Evolutionary conservation across 2,113 vertebrate genomes (phyloP).

Genomic region (Struthidea cinerea): DNA sequence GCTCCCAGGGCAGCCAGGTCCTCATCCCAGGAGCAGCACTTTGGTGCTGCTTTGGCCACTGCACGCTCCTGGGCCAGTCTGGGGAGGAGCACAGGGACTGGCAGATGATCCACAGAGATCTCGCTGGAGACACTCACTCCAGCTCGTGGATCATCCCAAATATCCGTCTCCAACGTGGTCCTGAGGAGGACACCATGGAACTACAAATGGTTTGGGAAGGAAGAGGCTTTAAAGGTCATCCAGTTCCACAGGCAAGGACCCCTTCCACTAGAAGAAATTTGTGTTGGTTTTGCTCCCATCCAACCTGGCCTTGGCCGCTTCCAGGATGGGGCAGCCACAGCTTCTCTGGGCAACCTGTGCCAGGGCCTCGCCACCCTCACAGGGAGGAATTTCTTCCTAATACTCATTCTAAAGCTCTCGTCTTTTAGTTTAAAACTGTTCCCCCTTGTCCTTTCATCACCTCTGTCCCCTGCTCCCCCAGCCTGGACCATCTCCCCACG

Average conservation of each 20-base stretch:
- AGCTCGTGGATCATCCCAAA: neutral
- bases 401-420: neutral
- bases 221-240: neutral
- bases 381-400: neutral
- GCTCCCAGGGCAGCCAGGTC: neutral
- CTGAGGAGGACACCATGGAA: neutral
- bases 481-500: neutral
- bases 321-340: neutral
- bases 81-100: neutral
- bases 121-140: neutral
- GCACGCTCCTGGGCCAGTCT: neutral
- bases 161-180: rapidly evolving
- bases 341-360: neutral
- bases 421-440: neutral
- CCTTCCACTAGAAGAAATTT: neutral
- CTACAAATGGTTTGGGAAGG: neutral
- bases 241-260: neutral
- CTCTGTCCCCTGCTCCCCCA: neutral
- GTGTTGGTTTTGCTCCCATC: neutral
- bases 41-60: neutral
- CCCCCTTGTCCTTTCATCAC: neutral
- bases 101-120: neutral
- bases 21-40: neutral
- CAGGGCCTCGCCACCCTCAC: neutral
- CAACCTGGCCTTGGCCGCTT: neutral